Evolutionary conservation across 2,113 vertebrate genomes (phyloP).

Genomic region (Tetrax tetrax): DNA sequence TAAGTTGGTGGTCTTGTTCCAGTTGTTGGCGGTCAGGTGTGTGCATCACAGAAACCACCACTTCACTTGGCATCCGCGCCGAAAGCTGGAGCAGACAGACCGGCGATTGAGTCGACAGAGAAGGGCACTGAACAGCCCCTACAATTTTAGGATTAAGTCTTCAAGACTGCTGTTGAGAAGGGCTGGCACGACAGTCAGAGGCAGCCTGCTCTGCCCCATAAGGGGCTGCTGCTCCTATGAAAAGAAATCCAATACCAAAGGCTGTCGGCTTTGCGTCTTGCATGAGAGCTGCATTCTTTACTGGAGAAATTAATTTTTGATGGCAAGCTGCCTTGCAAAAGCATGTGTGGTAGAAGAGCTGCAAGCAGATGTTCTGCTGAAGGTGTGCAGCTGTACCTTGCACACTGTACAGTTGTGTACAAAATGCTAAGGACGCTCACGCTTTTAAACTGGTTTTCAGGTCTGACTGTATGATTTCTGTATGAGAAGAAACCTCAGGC

Average conservation of each 20-base stretch:
- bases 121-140: not conserved
- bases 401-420: accelerated
- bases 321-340: not conserved
- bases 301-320: not conserved
- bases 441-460: not conserved
- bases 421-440: not conserved
- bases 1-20: not conserved
- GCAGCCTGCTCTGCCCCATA: not conserved
- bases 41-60: not conserved
- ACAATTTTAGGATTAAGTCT: not conserved
- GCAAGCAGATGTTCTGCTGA: accelerated
- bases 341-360: accelerated
- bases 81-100: not conserved
- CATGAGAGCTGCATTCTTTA: accelerated
- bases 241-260: not conserved
- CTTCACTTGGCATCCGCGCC: not conserved
- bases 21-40: not conserved
- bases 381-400: not conserved
- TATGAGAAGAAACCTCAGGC: not conserved
- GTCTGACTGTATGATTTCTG: not conserved
- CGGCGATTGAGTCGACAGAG: not conserved
- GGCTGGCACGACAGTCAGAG: not conserved
- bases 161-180: not conserved
- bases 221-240: not conserved
- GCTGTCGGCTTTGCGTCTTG: not conserved